Percentiles rank a stretch among this genome's conserved stretches.
These are phyloP conservation scores for Linurgus olivaceus DNA, from an alignment of 2,797 vertebrate genomes.

Conservation along the genomic window DNA sequence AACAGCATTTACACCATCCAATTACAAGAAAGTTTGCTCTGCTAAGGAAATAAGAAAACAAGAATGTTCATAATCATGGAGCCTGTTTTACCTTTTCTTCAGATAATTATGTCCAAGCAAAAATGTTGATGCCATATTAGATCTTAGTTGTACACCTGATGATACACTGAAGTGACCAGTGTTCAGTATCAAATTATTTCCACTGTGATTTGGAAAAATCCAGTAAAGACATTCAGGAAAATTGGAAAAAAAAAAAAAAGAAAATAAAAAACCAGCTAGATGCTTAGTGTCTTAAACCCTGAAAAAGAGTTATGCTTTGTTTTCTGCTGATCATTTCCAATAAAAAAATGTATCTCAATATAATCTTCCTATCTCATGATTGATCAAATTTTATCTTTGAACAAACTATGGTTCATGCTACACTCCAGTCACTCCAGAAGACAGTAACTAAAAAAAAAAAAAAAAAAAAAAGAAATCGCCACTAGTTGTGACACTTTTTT, in stretches of 20 bases:
- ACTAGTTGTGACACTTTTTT: neutral
- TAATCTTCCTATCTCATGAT: neutral
- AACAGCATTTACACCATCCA: neutral
- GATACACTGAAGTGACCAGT: neutral
- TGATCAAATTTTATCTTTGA: neutral
- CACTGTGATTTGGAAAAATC: fast-evolving
- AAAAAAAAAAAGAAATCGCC: neutral
- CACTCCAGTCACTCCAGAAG: neutral
- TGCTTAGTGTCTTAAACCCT: neutral
- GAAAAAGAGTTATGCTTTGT: neutral
- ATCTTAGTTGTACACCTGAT: neutral
- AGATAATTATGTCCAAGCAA: neutral
- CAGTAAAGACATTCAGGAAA: neutral
- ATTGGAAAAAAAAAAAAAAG: neutral
- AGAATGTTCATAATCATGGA: neutral
- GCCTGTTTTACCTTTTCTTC: neutral
- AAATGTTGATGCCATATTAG: neutral
- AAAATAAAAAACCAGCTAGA: neutral
- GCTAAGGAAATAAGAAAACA: neutral
- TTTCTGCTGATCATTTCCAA: neutral
- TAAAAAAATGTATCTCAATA: neutral
- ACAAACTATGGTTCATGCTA: neutral
- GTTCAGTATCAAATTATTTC: fast-evolving
- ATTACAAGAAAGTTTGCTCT: neutral
- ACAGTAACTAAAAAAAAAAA: neutral